Conservation (phyloP, 2,888 invertebrate genomes). For the Carcina quercana region DNA sequence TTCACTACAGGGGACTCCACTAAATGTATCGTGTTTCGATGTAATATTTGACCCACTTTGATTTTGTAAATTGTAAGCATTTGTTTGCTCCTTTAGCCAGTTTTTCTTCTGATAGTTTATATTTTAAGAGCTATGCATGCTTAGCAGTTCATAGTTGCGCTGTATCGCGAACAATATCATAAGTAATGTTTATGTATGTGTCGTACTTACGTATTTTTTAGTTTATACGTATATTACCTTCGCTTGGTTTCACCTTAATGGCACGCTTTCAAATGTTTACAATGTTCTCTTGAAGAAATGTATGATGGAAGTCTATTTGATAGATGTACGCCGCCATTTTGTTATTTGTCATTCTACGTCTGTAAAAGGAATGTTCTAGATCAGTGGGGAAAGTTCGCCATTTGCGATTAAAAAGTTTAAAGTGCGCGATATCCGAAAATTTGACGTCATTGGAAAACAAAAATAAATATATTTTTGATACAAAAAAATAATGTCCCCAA, state of each 20-base stretch:
- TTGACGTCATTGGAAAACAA: too few relatives aligned
- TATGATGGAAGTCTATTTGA: slow-evolving; percentile 60
- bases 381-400: too few relatives aligned
- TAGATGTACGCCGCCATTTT: slow-evolving; percentile 3
- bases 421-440: too few relatives aligned
- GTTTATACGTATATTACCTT: slow-evolving; percentile 47
- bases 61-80: slow-evolving; percentile 74
- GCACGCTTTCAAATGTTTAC: slow-evolving; percentile 76
- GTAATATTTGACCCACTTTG: slow-evolving; percentile 34
- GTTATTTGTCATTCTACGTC: too few relatives aligned
- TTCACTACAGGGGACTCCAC: too few relatives aligned
- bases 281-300: slow-evolving; percentile 36
- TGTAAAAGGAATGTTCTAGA: too few relatives aligned
- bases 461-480: too few relatives aligned
- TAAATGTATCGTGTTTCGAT: too few relatives aligned
- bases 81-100: slow-evolving; percentile 70
- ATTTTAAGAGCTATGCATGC: slow-evolving; percentile 67
- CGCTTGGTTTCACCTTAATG: slow-evolving; percentile 55
- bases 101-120: slow-evolving; percentile 34
- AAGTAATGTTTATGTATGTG: slow-evolving; percentile 60
- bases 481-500: too few relatives aligned
- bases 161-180: slow-evolving; percentile 50
- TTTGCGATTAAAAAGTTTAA: too few relatives aligned
- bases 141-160: slow-evolving; percentile 71
- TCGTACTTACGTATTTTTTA: slow-evolving; percentile 70